Percentiles rank a stretch among this genome's conserved stretches.
phyloP scores from a whole-genome alignment of 1,140 invertebrate species.

The Zaprionus inermis region DNA sequence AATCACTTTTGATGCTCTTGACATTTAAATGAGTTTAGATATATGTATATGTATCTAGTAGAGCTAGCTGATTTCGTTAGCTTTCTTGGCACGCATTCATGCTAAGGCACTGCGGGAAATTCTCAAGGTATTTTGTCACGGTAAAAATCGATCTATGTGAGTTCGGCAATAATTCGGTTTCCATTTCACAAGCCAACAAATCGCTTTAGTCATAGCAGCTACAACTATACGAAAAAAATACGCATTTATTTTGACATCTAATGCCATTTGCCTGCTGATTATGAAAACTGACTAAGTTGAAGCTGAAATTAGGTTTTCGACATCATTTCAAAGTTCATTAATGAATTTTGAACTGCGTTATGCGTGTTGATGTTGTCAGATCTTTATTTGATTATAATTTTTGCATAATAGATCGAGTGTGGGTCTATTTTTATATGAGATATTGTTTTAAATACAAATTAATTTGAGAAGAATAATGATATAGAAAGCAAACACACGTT shows the following conservation, averaged over 20 bases:
- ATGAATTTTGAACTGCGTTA: slow-evolving; percentile 52
- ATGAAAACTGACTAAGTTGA: slow-evolving; percentile 23
- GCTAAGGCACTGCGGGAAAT: slow-evolving; percentile 37
- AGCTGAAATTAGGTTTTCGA: slow-evolving; percentile 40
- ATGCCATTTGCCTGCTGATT: slow-evolving; percentile 42
- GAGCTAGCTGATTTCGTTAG: slow-evolving; percentile 37
- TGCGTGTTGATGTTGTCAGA: slow-evolving; percentile 46
- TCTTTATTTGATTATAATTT: slow-evolving; percentile 45
- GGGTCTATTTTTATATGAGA: not conserved
- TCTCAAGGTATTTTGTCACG: slow-evolving; percentile 43
- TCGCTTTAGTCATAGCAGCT: slow-evolving; percentile 51
- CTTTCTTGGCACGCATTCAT: slow-evolving; percentile 64
- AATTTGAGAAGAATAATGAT: not conserved
- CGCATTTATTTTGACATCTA: slow-evolving; percentile 43
- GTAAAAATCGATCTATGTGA: slow-evolving; percentile 19
- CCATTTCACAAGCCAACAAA: slow-evolving; percentile 49
- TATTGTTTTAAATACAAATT: not conserved
- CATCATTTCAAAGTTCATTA: slow-evolving; percentile 63
- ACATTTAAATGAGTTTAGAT: slow-evolving; percentile 19
- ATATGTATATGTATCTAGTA: slow-evolving; percentile 13
- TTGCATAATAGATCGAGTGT: slow-evolving; percentile 55
- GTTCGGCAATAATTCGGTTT: slow-evolving; percentile 10
- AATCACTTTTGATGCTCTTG: slow-evolving; percentile 31
- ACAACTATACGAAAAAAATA: not conserved
- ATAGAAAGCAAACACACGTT: slow-evolving; percentile 8